These are phyloP conservation scores for Dasypogon diadema DNA, from an alignment of 2,888 invertebrate genomes.

Conservation along the genomic window DNA sequence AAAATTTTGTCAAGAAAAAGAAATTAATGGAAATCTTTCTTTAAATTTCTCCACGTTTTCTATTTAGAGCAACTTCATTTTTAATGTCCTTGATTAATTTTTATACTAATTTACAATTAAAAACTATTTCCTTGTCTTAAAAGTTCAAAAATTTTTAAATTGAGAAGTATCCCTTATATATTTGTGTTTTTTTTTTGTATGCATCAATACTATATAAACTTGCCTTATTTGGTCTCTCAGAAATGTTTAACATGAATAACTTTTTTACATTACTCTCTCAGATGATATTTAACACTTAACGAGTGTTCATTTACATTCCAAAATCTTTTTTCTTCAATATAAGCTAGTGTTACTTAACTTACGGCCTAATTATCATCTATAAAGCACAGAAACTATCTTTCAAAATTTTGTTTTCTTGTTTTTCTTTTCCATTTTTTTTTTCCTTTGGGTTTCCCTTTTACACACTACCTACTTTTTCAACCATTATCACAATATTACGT, in stretches of 20 bases:
- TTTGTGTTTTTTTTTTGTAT: no score
- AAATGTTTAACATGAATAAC: neutral
- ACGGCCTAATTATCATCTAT: conserved; percentile 34
- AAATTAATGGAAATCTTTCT: no score
- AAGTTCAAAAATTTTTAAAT: no score
- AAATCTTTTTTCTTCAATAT: conserved; percentile 1
- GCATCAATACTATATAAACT: neutral
- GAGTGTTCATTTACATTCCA: conserved; percentile 6
- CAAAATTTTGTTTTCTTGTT: neutral
- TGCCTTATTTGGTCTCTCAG: conserved; percentile 13
- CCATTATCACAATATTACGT: conserved; percentile 20
- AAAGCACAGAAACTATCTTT: conserved; percentile 47
- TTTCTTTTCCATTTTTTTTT: no score
- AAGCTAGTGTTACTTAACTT: conserved; percentile 26
- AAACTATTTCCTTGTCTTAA: no score
- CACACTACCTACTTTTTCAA: neutral
- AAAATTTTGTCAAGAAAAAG: no score
- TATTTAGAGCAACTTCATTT: no score
- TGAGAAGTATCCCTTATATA: neutral
- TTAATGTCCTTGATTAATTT: no score
- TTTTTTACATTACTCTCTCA: neutral
- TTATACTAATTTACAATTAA: no score
- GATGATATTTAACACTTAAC: neutral
- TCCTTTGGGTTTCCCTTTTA: neutral
- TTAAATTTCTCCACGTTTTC: no score